Conservation (phyloP, 2,888 invertebrate genomes). For the Malacosoma neustria region DNA sequence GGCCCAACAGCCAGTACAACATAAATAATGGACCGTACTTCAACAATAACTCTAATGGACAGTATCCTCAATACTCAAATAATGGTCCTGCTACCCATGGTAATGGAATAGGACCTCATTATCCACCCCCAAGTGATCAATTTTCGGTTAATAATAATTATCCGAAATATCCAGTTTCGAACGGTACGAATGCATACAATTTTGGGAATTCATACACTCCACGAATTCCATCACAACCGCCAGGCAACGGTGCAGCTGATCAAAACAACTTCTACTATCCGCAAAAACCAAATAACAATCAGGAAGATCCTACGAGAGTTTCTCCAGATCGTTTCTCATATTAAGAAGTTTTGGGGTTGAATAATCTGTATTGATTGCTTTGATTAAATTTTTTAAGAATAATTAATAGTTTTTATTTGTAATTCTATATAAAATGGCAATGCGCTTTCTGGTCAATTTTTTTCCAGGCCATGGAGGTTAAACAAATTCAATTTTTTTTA, state of each 20-base stretch:
- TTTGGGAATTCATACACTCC: constrained; percentile 3
- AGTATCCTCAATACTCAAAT: constrained; percentile 7
- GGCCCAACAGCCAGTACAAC: too few species aligned
- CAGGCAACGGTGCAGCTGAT: neutral
- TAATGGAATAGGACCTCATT: neutral
- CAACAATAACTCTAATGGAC: constrained; percentile 4
- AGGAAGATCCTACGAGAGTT: constrained; percentile 24
- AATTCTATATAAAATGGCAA: too few species aligned
- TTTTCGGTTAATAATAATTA: neutral
- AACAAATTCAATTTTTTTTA: too few species aligned
- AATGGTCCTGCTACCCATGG: neutral
- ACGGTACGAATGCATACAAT: constrained; percentile 4
- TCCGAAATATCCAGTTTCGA: neutral
- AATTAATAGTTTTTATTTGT: too few species aligned
- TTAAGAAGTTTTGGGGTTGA: too few species aligned
- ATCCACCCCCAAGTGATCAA: neutral
- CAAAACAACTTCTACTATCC: neutral
- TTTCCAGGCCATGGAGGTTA: too few species aligned
- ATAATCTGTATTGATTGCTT: too few species aligned
- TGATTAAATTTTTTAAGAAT: too few species aligned
- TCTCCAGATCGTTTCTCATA: constrained; percentile 20
- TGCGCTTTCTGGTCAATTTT: too few species aligned
- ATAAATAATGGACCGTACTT: neutral
- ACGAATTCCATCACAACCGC: constrained; percentile 4
- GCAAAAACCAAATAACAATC: constrained; percentile 5